Conservation (phyloP, 1,140 invertebrate genomes). For the Brachionus angularis region DNA sequence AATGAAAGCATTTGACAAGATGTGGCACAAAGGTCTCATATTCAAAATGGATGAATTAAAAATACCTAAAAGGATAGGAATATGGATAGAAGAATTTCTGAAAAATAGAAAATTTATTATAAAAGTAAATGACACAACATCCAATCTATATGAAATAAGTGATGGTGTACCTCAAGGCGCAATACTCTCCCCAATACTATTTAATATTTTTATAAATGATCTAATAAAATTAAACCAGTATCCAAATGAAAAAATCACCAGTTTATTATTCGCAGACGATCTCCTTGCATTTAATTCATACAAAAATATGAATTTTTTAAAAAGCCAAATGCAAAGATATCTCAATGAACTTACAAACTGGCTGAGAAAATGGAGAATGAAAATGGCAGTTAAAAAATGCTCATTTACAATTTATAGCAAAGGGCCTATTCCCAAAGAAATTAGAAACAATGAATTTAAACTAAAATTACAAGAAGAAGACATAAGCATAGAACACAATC, state of each 20-base stretch:
- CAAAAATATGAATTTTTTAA: slow-evolving; percentile 6
- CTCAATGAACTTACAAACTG: background rate
- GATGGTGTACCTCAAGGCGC: no score
- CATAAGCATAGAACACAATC: background rate
- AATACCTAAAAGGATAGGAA: no score
- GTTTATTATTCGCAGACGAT: slow-evolving; percentile 17
- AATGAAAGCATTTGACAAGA: no score
- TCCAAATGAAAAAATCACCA: no score
- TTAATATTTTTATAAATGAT: slow-evolving; percentile 21
- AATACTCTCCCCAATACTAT: no score
- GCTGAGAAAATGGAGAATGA: slow-evolving; percentile 9
- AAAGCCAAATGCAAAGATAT: slow-evolving; percentile 12
- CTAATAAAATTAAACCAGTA: background rate
- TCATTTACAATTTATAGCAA: slow-evolving; percentile 8
- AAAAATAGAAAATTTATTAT: no score
- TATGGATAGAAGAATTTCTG: no score
- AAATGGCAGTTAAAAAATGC: slow-evolving; percentile 3
- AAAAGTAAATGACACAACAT: no score
- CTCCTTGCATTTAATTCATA: slow-evolving; percentile 11
- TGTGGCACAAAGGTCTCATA: no score
- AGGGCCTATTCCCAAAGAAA: background rate
- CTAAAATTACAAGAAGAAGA: slow-evolving; percentile 14
- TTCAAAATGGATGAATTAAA: no score
- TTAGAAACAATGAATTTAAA: background rate
- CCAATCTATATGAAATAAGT: no score